phyloP scores from a whole-genome alignment of 2,888 invertebrate species.

The Ariolimax columbianus region DNA sequence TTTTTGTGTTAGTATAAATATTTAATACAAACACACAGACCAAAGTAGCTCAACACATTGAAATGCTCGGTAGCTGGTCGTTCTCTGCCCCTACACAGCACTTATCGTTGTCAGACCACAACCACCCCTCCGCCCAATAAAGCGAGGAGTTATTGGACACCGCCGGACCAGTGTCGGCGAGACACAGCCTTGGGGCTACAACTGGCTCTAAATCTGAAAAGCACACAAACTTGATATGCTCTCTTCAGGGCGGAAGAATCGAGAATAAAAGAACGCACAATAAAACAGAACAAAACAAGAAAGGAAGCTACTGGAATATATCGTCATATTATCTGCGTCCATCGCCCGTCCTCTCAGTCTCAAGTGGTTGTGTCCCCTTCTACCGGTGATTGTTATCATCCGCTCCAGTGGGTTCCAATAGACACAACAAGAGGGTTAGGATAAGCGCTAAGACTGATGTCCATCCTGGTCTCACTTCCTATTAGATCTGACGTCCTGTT shows the following conservation, averaged over 20 bases:
- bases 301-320: not conserved
- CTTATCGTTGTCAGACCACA: too few relatives aligned
- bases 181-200: not conserved
- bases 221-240: slow-evolving; percentile 15
- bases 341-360: not conserved
- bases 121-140: not conserved
- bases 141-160: not conserved
- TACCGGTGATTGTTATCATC: not conserved
- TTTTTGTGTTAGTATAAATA: too few relatives aligned
- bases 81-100: too few relatives aligned
- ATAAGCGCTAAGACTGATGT: not conserved
- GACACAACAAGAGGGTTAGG: not conserved
- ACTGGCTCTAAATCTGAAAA: not conserved
- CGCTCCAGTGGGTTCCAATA: not conserved
- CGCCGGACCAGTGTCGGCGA: not conserved
- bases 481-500: not conserved
- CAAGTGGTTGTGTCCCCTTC: not conserved
- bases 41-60: too few relatives aligned
- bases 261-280: not conserved
- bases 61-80: too few relatives aligned
- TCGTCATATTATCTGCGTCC: not conserved
- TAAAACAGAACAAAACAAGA: not conserved
- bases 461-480: not conserved
- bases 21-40: too few relatives aligned
- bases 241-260: not conserved